A percentile compares a stretch with the other conserved stretches of the same genome.
Conservation (phyloP, 2,888 invertebrate species). For the Eurois occulta region DNA sequence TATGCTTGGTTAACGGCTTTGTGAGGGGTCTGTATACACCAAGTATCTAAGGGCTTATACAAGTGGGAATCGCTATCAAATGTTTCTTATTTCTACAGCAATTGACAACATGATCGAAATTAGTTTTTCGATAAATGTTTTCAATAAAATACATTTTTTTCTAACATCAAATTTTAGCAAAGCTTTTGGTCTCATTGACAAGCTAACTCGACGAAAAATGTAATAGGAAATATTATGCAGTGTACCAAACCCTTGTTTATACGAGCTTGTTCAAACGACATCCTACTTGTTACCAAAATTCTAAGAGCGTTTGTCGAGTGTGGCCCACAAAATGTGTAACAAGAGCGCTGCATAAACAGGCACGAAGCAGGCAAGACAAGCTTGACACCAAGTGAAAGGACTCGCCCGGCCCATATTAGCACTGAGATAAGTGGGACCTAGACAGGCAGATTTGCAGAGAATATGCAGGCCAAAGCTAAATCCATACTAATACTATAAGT, state of each 20-base stretch:
- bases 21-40: too few species aligned
- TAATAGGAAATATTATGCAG: not conserved
- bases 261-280: not conserved
- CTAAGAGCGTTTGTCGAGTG: slow-evolving; percentile 12
- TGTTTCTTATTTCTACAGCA: too few species aligned
- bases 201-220: not conserved
- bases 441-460: not conserved
- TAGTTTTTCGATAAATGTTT: too few species aligned
- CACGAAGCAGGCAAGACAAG: slow-evolving; percentile 26
- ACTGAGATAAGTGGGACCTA: slow-evolving; percentile 20
- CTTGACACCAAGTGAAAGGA: slow-evolving; percentile 35
- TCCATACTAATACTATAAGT: not conserved
- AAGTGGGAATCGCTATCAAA: too few species aligned
- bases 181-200: not conserved
- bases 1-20: too few species aligned
- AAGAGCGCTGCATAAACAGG: slow-evolving; percentile 18
- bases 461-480: slow-evolving; percentile 4
- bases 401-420: slow-evolving; percentile 47
- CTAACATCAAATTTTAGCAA: not conserved
- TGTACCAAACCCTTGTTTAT: not conserved
- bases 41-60: too few species aligned
- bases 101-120: too few species aligned
- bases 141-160: too few species aligned
- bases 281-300: slow-evolving; percentile 22
- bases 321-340: slow-evolving; percentile 34